Evolutionary conservation across 2,113 vertebrate species (phyloP), one percentile per base, ranked within the genome.

Genomic region (Tetrax tetrax): DNA sequence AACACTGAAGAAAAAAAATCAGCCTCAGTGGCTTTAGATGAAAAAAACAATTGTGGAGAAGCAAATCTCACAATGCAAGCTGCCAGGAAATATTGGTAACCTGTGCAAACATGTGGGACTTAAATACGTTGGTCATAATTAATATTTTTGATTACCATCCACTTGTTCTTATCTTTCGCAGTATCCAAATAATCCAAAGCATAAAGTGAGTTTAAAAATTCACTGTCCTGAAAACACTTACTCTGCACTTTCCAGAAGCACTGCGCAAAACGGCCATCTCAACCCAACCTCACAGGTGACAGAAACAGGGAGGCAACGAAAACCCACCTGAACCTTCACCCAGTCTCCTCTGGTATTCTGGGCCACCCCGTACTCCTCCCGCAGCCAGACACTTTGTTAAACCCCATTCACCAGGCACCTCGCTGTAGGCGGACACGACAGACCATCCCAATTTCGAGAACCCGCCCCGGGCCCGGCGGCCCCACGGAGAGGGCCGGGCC

Each of bases 361-460:
- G 38, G 31, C 48, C 21, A 22, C 45, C 33, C 1, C 2, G 10
- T 3, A 6, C 4, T 50, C 25, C 47, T 35, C 27, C 70, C 7
- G 37, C 3, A 10, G 18, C 0, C 59, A 7, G 29, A 3, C 2
- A 2, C 28, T 45, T 31, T 5, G 14, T 5, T 1, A 13, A 43
- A 23, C 24, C 8, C 31, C 10, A 1, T 16, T 24, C 13, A 4
- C 25, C 72, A 22, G 74, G 22, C 57, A 23, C 2, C 64, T 4
- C 16, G 5, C 20, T 4, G 74, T 4, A 16, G 78, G 9, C 0
- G 18, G 18, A 15, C 56, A 45, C 31, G 48, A 7, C 2, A 35
- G 23, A 23, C 33, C 59, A 17, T 6, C 33, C 0, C 48, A 1
- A 8, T 10, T 20, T 14, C 28, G 13, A 27, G 31, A 35, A 2